Evolutionary conservation across 2,888 invertebrate genomes (phyloP), one percentile per base, ranked within the genome.

Genomic region (Corbicula japonica): DNA sequence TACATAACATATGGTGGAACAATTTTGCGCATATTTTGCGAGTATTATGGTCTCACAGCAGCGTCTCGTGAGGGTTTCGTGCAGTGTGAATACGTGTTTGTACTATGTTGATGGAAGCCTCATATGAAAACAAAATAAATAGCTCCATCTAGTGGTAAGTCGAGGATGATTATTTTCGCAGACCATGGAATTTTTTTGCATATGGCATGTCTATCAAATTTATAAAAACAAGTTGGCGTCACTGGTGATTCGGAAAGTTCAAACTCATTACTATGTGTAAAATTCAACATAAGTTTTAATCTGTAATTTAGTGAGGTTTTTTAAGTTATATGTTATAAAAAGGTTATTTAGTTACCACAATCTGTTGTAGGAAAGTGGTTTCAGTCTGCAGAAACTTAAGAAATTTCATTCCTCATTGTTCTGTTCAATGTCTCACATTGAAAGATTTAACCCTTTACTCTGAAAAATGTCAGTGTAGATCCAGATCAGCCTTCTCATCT

Each of bases 61-160:
- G 15, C 23, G 10, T 68, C 81, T 48, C 74, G 28, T 23, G 62
- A 52, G 76, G 80, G 56, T 61, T 54, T 60, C 68, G 26, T 80
- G 80, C 76, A 66, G 68, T 48, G 41, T 62, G 23, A 50, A 76
- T 76, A 63, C 41, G 68, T 35, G 54, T 77, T 76, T 78, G 78
- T 72, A 75, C 61, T 69, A 72, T 82, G 82, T 72, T 82, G 78
- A 78, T 50, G 32, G 76, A 78, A 41, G 69, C 60, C 73, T 66
- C 82, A 73, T 73, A 68, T 78, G 78, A 74, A 78, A 82, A 58
- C 71, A 38, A 82, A 82, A 82, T 82, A 82, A 76, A 78, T 78
- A 72, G 76, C 72, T 73, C 61, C 70, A 76, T 73, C 60, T 56
- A 73, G 72, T 60, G 46, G 38, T 52, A 38, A 65, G 65, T 34